phyloP scores from a whole-genome alignment of 2,888 invertebrate genomes.

The Cephalotes varians region DNA sequence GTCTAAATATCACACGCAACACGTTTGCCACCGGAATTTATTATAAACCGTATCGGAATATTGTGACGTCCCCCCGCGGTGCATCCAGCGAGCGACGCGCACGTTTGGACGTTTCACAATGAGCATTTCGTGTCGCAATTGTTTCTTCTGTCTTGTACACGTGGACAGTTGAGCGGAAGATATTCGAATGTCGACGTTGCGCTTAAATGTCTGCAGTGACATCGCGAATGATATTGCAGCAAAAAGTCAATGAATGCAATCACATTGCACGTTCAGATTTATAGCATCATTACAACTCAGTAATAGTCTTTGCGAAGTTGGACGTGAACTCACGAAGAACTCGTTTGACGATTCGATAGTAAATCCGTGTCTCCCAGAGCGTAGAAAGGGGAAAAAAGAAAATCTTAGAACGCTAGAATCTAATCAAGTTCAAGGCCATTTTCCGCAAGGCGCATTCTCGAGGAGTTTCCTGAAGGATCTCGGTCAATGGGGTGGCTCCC shows the following conservation, averaged over 20 bases:
- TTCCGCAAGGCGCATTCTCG: slow-evolving; percentile 55
- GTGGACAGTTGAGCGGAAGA: not conserved
- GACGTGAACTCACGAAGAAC: not conserved
- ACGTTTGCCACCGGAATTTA: slow-evolving; percentile 44
- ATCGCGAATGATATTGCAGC: not conserved
- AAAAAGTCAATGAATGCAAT: not conserved
- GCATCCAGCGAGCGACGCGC: not conserved
- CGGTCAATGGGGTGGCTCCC: slow-evolving; percentile 70
- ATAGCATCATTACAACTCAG: not conserved
- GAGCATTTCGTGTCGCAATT: not conserved
- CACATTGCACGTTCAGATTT: not conserved
- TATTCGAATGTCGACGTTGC: not conserved
- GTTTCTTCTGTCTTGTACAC: slow-evolving; percentile 4
- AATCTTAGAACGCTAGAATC: slow-evolving; percentile 51
- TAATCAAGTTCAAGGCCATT: slow-evolving; percentile 76
- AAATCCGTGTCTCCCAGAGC: not conserved
- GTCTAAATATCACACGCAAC: slow-evolving; percentile 53
- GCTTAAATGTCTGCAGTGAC: not conserved
- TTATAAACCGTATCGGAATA: slow-evolving; percentile 46
- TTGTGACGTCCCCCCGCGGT: slow-evolving; percentile 1
- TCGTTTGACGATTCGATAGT: not conserved
- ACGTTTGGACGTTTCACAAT: slow-evolving; percentile 6
- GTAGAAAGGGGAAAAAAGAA: slow-evolving; percentile 58
- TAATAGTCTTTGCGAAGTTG: not conserved
- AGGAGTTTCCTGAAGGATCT: slow-evolving; percentile 63